phyloP scores from a whole-genome alignment of 2,888 invertebrate species.

The Philereme vetulata region DNA sequence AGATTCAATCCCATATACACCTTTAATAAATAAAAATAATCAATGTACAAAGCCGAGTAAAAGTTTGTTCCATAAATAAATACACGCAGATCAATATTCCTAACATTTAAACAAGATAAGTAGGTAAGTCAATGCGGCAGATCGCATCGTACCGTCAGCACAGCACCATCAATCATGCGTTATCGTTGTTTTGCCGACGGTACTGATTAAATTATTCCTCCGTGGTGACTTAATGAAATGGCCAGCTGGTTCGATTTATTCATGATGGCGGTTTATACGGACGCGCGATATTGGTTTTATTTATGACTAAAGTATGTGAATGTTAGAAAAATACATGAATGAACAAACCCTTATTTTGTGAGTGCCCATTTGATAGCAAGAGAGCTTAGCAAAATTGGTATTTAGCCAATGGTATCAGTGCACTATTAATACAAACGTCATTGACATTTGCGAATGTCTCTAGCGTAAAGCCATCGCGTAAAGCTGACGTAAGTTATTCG shows the following conservation, averaged over 20 bases:
- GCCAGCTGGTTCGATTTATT: conserved; percentile 49
- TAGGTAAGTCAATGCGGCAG: conserved; percentile 37
- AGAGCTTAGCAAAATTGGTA: no score
- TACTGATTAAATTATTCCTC: conserved; percentile 80
- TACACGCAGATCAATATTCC: conserved; percentile 29
- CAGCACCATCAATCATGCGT: conserved; percentile 77
- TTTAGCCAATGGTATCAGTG: no score
- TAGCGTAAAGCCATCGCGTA: no score
- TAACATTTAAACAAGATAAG: conserved; percentile 31
- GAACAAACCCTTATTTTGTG: no score
- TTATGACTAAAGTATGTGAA: conserved; percentile 4
- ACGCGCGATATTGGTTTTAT: conserved; percentile 4
- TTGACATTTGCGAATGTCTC: no score
- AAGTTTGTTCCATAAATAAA: conserved; percentile 20
- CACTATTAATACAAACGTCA: no score
- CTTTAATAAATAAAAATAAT: no score
- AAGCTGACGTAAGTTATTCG: no score
- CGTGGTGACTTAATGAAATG: conserved; percentile 76
- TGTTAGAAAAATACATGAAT: not conserved
- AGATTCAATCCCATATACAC: no score
- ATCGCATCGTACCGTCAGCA: conserved; percentile 57
- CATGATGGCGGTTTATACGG: conserved; percentile 10
- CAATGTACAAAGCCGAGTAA: conserved; percentile 3
- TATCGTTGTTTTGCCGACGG: conserved; percentile 76
- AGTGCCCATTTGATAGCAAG: no score